Evolutionary conservation across 2,888 invertebrate genomes (phyloP), one percentile per base, ranked within the genome.

Genomic region (Dilophus febrilis): DNA sequence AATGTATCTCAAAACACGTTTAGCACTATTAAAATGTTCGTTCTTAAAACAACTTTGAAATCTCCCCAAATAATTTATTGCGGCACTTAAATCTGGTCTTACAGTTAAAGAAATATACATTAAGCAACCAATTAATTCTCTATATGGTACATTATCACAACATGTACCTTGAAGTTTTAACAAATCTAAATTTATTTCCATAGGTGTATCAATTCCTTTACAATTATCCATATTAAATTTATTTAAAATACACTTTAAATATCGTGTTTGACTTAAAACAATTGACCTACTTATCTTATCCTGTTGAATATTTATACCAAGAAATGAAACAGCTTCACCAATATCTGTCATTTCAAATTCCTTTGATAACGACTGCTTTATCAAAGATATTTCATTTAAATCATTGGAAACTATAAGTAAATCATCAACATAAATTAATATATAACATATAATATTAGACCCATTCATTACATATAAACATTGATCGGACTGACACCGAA

Each of bases 21-120:
- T 48, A 3, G 45, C 43, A 17, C 29, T 17, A 10, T 27, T 30
- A n/a, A 29, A 37, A 18, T 14, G 46, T 42, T 33, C 30, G 12
- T 44, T 39, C 10, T 38, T 43, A 26, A 39, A 43, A 33, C 44
- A 42, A n/a, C 42, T 36, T 27, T 46, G 47, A 19, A 43, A 49
- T 13, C 46, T 41, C 27, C 49, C 50, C 4, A 49, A 40, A 37
- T 45, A 28, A 41, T 46, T 49, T 1, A 48, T 45, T 19, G 48
- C 48, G 26, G 43, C 44, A 16, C 43, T 43, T 19, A 47, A 48
- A 41, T 48, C 49, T 3, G 46, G 47, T 12, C 46, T 37, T 13
- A 46, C 45, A 7, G 43, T 44, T 41, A 36, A 7, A 5, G 35
- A 12, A 5, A 27, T 27, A 27, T 35, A 35, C 10, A 46, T 35